Percentiles rank a stretch among this genome's conserved stretches.
These are phyloP conservation scores for Mythimna vitellina DNA, from an alignment of 2,888 invertebrate species.

Conservation along the genomic window DNA sequence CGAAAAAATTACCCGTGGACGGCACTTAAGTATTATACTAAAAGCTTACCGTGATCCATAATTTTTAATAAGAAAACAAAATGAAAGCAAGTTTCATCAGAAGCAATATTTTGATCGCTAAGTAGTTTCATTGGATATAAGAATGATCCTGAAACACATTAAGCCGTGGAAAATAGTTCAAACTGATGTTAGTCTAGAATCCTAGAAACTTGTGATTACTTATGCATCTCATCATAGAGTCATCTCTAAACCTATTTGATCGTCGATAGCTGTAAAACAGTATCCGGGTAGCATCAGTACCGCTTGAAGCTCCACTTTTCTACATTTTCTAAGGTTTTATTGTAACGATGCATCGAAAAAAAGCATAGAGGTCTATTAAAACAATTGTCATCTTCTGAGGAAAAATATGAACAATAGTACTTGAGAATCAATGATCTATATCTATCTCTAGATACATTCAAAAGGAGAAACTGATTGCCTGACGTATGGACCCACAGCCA, in stretches of 20 bases:
- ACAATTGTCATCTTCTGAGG: not conserved
- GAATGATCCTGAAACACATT: not conserved
- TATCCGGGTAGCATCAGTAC: conserved; percentile 52
- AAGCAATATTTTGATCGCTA: not conserved
- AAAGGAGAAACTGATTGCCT: too few relatives aligned
- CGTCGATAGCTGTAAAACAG: conserved; percentile 38
- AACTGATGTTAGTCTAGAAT: conserved; percentile 31
- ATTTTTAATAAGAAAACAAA: not conserved
- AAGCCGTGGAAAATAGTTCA: not conserved
- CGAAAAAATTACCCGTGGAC: conserved; percentile 32
- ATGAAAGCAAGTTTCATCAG: not conserved
- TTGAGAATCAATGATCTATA: not conserved
- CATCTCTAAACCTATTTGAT: conserved; percentile 38
- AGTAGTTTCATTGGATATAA: not conserved
- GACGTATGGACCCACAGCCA: too few relatives aligned
- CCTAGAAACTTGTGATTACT: conserved; percentile 44
- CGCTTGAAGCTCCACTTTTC: conserved; percentile 35
- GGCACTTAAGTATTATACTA: conserved; percentile 10
- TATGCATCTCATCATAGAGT: conserved; percentile 51
- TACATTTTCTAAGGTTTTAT: conserved; percentile 14
- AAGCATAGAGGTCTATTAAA: not conserved
- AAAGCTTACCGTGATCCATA: not conserved
- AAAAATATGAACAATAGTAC: too few relatives aligned
- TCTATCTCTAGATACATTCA: too few relatives aligned
- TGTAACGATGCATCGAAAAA: conserved; percentile 4